Percentiles rank a stretch among this genome's conserved stretches.
Conservation (phyloP, 53 echinoderm and acorn worm genomes). For the Henricia sp. region DNA sequence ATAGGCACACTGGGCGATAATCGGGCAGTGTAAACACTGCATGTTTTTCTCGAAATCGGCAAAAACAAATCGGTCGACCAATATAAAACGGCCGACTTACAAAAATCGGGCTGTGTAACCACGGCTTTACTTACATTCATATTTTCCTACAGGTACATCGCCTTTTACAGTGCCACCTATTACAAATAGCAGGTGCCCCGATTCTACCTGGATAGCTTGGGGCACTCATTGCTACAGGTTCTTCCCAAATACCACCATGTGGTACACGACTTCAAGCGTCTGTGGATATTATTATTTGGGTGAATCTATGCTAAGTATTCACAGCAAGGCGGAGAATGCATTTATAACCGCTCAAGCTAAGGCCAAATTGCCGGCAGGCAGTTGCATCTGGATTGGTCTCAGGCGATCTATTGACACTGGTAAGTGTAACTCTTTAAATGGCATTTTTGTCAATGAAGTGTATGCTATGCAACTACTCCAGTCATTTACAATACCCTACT, state of each 20-base stretch:
- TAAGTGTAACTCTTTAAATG: no score
- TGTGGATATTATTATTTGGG: no score
- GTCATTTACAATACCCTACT: not conserved
- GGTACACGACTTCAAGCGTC: no score
- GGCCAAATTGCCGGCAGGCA: not conserved
- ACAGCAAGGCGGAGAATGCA: slow-evolving; percentile 76
- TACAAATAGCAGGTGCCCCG: slow-evolving; percentile 56
- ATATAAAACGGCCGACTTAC: no score
- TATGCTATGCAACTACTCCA: not conserved
- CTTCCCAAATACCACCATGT: no score
- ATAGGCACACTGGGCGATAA: no score
- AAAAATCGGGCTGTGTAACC: no score
- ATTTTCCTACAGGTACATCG: slow-evolving; percentile 19
- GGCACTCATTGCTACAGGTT: slow-evolving; percentile 65
- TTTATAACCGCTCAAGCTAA: slow-evolving; percentile 53
- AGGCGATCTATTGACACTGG: not conserved
- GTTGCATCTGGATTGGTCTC: slow-evolving; percentile 16
- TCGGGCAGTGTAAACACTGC: no score
- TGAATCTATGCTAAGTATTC: slow-evolving; percentile 79
- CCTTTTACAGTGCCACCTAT: slow-evolving; percentile 15
- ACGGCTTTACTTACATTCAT: no score
- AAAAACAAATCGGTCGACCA: no score
- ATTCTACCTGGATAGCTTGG: slow-evolving; percentile 41
- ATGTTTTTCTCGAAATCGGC: no score
- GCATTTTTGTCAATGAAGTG: not conserved